Evolutionary conservation across 2,797 vertebrate genomes (phyloP).

Genomic region (Helarctos malayanus): DNA sequence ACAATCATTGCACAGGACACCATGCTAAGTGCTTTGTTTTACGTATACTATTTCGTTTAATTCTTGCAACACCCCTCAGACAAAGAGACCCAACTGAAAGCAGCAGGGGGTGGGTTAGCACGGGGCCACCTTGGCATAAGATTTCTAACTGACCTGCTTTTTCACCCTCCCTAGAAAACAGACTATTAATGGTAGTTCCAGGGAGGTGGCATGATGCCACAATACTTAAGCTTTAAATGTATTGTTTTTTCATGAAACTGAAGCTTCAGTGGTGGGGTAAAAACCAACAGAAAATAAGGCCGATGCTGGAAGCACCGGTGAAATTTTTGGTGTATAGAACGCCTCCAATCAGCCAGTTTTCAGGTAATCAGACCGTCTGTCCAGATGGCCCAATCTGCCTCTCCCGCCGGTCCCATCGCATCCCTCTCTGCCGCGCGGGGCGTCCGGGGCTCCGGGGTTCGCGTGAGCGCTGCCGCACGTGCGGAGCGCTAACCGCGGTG

Average conservation of each 20-base stretch:
- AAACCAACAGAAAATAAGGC: slow-evolving; percentile 10
- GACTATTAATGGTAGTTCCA: neutral
- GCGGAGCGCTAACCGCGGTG: neutral
- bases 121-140: neutral
- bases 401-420: neutral
- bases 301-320: neutral
- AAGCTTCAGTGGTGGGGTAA: neutral
- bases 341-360: slow-evolving; percentile 42
- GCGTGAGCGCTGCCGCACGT: neutral
- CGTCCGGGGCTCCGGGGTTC: neutral
- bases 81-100: neutral
- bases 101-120: neutral
- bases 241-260: neutral
- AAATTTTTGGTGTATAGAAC: neutral
- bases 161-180: neutral
- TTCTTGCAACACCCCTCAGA: neutral
- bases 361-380: slow-evolving; percentile 66
- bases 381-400: slow-evolving; percentile 7
- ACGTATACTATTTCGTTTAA: slow-evolving; percentile 16
- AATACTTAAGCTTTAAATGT: neutral
- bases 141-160: neutral
- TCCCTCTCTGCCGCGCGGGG: neutral
- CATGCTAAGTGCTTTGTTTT: neutral
- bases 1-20: neutral
- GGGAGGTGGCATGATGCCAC: neutral